phyloP scores from a whole-genome alignment of 37 sponge, comb jelly and placozoan species.

The Bolinopsis microptera region DNA sequence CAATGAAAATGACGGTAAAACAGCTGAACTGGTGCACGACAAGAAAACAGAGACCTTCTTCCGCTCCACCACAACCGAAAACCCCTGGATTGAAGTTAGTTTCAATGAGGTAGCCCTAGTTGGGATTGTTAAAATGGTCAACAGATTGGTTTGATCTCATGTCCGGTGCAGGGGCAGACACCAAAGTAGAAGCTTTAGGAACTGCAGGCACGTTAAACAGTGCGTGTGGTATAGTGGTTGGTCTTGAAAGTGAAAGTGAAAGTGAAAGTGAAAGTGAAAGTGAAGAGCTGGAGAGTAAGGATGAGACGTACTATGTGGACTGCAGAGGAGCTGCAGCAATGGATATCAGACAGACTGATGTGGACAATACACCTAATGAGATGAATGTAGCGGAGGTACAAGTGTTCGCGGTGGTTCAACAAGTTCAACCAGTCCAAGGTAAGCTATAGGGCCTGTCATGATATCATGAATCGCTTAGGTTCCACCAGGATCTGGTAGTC shows the following conservation, averaged over 20 bases:
- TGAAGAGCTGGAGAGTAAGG: too few species aligned
- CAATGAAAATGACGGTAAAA: neutral
- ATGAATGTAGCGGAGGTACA: neutral
- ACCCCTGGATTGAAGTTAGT: neutral
- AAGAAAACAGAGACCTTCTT: neutral
- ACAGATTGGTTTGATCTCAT: neutral
- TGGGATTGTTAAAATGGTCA: neutral
- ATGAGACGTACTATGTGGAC: neutral
- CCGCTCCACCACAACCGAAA: neutral
- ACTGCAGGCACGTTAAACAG: neutral
- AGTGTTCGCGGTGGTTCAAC: too few species aligned
- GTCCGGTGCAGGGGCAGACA: neutral
- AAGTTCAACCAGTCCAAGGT: too few species aligned
- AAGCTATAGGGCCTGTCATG: too few species aligned
- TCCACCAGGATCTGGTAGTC: too few species aligned
- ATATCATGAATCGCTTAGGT: too few species aligned
- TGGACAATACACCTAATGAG: neutral
- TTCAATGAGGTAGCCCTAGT: neutral
- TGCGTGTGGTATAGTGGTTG: neutral
- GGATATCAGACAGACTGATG: neutral
- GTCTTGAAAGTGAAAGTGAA: neutral
- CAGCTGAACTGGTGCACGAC: neutral
- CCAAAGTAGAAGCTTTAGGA: neutral
- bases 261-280: neutral
- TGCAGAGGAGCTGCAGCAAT: neutral